Evolutionary conservation across 2,888 invertebrate genomes (phyloP).

Genomic region (Cephonodes hylas): DNA sequence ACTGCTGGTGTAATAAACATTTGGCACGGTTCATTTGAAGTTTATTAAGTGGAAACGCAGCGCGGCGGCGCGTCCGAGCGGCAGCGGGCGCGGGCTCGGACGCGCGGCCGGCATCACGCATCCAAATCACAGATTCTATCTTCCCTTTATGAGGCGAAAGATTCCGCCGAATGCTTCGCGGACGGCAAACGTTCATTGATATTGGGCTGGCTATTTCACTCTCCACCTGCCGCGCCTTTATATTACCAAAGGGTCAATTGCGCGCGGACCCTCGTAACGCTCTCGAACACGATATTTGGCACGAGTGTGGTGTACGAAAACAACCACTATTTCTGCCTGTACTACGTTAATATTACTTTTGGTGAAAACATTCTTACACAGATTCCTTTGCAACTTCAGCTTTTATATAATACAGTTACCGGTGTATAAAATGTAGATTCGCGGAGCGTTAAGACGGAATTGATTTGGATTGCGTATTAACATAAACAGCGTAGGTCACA

Average conservation of each 20-base stretch:
- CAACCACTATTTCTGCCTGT: background rate
- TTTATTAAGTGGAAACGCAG: slow-evolving; percentile 66
- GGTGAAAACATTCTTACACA: background rate
- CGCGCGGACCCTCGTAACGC: slow-evolving; percentile 25
- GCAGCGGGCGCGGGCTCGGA: slow-evolving; percentile 19
- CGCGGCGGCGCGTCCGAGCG: slow-evolving; percentile 40
- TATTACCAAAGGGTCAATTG: slow-evolving; percentile 14
- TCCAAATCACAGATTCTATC: slow-evolving; percentile 36
- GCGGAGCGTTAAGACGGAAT: background rate
- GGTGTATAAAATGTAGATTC: background rate
- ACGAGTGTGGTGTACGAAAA: background rate
- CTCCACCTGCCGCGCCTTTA: slow-evolving; percentile 23
- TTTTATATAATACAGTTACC: background rate
- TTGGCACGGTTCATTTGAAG: slow-evolving; percentile 63
- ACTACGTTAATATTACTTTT: background rate
- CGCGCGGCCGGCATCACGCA: slow-evolving; percentile 20
- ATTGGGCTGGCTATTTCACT: slow-evolving; percentile 27
- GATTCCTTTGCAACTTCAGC: background rate
- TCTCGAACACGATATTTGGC: slow-evolving; percentile 3
- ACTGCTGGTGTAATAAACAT: slow-evolving; percentile 56
- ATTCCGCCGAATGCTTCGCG: slow-evolving; percentile 27
- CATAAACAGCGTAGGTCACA: background rate
- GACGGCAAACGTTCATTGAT: slow-evolving; percentile 23
- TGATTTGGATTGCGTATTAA: background rate
- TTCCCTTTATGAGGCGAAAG: slow-evolving; percentile 34